Evolutionary conservation across 2,113 vertebrate genomes (phyloP), one percentile per base, ranked within the genome.

Genomic region (Bubo bubo): DNA sequence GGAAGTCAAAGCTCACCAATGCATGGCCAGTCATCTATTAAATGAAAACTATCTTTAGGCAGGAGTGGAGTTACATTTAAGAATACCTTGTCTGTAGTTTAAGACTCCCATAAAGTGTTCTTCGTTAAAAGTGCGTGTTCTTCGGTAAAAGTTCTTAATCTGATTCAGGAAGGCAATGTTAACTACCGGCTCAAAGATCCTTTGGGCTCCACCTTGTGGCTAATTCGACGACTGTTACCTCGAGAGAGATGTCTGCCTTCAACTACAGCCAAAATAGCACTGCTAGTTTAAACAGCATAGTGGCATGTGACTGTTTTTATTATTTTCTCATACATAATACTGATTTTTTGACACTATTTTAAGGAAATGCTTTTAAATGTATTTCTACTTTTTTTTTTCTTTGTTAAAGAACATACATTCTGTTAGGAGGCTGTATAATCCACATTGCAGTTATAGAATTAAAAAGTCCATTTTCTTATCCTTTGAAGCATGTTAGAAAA

Each of bases 181-280:
- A 86, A 59, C 30, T 20, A 14, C 14, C 0, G 1, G 10, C 60
- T 92, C 4, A 3, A 45, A 62, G 94, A 41, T 88, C 92, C 73
- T 88, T 86, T 43, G 68, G 52, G 94, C 92, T 97, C 94, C 95
- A 95, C 79, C 97, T 95, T 77, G 95, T 95, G 94, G 95, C 30
- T 68, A 26, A n/a, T 80, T 86, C 39, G 60, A 7, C 14, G 23
- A 23, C 12, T 80, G 58, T 32, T 70, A 12, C 21, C 52, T 75
- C 49, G 16, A 34, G 41, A 23, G 37, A 60, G 56, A 11, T 39
- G 15, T 10, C 35, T 64, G 9, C 10, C 30, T 76, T 68, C 28
- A 76, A 3, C 23, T 27, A 10, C 14, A 13, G 22, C 21, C 17
- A 59, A 86, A 86, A 34, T 2, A 55, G 3, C 34, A 11, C 15